Percentiles rank a stretch among this genome's conserved stretches.
phyloP scores from a whole-genome alignment of 2,888 invertebrate species.

The Tinea semifulvella region DNA sequence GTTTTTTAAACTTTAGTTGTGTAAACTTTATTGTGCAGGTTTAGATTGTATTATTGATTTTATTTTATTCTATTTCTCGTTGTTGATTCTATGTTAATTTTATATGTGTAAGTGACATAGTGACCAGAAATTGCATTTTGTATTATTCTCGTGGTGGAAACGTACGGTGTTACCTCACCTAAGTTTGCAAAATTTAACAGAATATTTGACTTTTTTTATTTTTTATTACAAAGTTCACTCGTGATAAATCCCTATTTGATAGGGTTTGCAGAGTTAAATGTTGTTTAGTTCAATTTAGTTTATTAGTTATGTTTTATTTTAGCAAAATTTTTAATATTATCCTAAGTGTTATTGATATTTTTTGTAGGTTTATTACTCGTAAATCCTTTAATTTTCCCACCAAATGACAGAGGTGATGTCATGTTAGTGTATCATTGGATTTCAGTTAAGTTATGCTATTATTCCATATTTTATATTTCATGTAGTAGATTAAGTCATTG shows the following conservation, averaged over 20 bases:
- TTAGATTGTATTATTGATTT: constrained; percentile 48
- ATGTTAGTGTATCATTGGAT: constrained; percentile 42
- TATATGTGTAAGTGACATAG: constrained; percentile 36
- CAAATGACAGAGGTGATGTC: constrained; percentile 55
- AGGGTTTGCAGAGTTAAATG: constrained; percentile 40
- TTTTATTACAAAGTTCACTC: constrained; percentile 31
- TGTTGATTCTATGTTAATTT: constrained; percentile 61
- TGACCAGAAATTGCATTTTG: constrained; percentile 62
- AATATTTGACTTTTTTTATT: constrained; percentile 49
- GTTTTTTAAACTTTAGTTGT: not conserved
- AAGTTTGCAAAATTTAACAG: constrained; percentile 43
- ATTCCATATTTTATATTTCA: constrained; percentile 11
- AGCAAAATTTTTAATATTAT: constrained; percentile 63
- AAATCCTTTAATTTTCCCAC: constrained; percentile 61
- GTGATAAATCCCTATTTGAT: constrained; percentile 60
- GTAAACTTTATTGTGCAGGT: not conserved
- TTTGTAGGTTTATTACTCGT: constrained; percentile 58
- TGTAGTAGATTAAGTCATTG: constrained; percentile 54
- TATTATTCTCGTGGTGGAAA: constrained; percentile 31
- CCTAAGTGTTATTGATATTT: constrained; percentile 64
- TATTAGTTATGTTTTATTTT: constrained; percentile 68
- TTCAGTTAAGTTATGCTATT: constrained; percentile 6
- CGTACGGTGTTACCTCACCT: too few relatives aligned
- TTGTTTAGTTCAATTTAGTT: constrained; percentile 68
- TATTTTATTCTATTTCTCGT: constrained; percentile 64